Evolutionary conservation across 2,797 vertebrate species (phyloP), one percentile per base, ranked within the genome.

Genomic region (Petrocephalus schoutedeni): DNA sequence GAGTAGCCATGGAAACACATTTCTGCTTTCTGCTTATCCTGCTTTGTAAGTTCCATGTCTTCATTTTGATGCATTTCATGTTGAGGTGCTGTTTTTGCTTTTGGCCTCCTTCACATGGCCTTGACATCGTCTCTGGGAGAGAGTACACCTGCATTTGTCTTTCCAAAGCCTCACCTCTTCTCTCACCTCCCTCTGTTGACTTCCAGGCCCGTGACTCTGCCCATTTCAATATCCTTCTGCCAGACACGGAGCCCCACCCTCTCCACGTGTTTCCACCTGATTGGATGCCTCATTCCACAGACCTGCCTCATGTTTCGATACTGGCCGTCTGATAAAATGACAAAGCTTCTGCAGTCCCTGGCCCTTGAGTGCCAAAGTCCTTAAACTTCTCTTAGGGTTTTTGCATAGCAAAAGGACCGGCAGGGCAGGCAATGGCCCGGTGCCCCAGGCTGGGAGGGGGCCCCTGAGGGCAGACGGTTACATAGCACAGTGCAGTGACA

Each of bases 1-100:
- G 49, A 80, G 87, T 87, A 51, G 32, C 87, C 64, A 67, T 80
- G 87, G 87, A 56, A 82, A 87, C 87, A 57, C 51, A 12, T 80
- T 59, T 77, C 87, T 80, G 49, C 0, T 28, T 28, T 28, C 28
- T 28, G 28, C 28, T 28, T 28, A 28, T 74, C 19, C 23, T 1
- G 28, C 49, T 77, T 77, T 57, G 58, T 14, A 77, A 53, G 53
- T 19, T 9, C 49, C 14, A 45, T 5, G n/a, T 83, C 19, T 53
- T 21, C 10, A 54, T 87, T 51, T 28, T 64, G 23, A 82, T 3
- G 1, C n/a, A 80, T 9, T 36, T 56, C 23, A 87, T 53, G 19
- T 57, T 77, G 49, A n/a, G 21, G 19, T 32, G 87, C 8, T 19
- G 12, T 80, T 57, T 58, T 51, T 77, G 14, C 45, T 45, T 87